Conservation (phyloP, 92 coral and sea anemone genomes). For the Desmophyllum pertusum region DNA sequence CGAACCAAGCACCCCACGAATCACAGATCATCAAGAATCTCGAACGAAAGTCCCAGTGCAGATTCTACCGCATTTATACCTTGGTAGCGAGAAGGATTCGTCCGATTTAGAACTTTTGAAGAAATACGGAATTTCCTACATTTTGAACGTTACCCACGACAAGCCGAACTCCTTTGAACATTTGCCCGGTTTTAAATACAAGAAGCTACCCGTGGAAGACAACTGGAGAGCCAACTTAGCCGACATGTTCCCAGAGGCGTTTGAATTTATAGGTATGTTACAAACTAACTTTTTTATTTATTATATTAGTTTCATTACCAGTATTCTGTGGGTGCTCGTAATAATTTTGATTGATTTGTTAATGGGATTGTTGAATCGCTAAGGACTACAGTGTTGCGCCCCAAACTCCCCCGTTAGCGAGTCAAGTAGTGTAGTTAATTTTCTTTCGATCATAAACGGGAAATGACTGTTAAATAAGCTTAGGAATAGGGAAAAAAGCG, state of each 20-base stretch:
- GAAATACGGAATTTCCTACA: slow-evolving; percentile 81
- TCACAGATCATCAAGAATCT: slow-evolving; percentile 62
- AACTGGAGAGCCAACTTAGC: slow-evolving; percentile 92
- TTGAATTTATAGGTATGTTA: slow-evolving; percentile 93
- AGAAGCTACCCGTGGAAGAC: slow-evolving; percentile 95
- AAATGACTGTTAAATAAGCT: neutral
- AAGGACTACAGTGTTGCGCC: neutral
- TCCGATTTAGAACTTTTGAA: slow-evolving; percentile 82
- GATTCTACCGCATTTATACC: slow-evolving; percentile 87
- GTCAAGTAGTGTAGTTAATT: neutral
- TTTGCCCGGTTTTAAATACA: slow-evolving; percentile 90
- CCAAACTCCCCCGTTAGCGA: neutral
- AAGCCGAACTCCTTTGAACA: slow-evolving; percentile 96
- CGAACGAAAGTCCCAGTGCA: slow-evolving; percentile 70
- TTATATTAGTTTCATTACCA: slow-evolving; percentile 15
- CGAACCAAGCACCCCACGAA: slow-evolving; percentile 58
- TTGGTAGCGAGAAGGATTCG: slow-evolving; percentile 94
- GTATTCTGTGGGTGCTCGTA: neutral
- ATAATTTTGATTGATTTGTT: slow-evolving; percentile 13
- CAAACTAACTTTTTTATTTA: neutral
- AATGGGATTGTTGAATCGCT: slow-evolving; percentile 19
- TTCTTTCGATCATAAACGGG: neutral
- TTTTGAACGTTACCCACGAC: slow-evolving; percentile 94
- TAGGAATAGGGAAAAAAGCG: neutral
- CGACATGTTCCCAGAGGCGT: slow-evolving; percentile 95